Evolutionary conservation across 2,888 invertebrate genomes (phyloP).

Genomic region (Anoplius nigerrimus): DNA sequence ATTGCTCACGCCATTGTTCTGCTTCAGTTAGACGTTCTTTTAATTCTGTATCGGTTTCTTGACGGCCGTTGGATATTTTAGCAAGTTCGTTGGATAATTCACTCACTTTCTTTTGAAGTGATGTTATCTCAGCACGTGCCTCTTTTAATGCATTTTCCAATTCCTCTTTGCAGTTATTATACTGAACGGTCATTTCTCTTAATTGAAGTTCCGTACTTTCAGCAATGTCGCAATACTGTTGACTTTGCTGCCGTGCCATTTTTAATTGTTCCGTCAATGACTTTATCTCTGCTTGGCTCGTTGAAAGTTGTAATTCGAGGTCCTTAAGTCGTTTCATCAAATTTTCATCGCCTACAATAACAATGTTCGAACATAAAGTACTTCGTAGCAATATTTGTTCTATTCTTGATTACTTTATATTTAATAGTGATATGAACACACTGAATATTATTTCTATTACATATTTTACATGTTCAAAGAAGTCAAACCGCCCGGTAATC

Average conservation of each 20-base stretch:
- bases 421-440: too few species aligned
- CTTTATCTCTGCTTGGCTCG: conserved; percentile 81
- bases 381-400: too few species aligned
- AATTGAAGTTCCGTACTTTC: conserved; percentile 88
- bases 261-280: conserved; percentile 84
- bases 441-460: too few species aligned
- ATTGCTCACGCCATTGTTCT: conserved; percentile 81
- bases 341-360: conserved; percentile 78
- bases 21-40: conserved; percentile 76
- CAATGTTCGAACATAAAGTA: too few species aligned
- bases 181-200: conserved; percentile 79
- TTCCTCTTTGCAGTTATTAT: conserved; percentile 78
- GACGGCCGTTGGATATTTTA: conserved; percentile 82
- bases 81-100: conserved; percentile 84
- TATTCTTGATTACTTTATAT: too few species aligned
- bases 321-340: conserved; percentile 80
- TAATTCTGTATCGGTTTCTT: conserved; percentile 78
- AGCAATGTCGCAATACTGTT: conserved; percentile 90
- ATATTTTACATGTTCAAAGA: too few species aligned
- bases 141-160: conserved; percentile 79
- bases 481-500: neutral
- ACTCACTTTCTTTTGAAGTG: conserved; percentile 80
- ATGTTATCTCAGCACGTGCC: conserved; percentile 71
- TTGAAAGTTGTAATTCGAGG: conserved; percentile 81
- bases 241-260: conserved; percentile 84